Evolutionary conservation across 1,140 invertebrate species (phyloP).

Genomic region (Littorina saxatilis): DNA sequence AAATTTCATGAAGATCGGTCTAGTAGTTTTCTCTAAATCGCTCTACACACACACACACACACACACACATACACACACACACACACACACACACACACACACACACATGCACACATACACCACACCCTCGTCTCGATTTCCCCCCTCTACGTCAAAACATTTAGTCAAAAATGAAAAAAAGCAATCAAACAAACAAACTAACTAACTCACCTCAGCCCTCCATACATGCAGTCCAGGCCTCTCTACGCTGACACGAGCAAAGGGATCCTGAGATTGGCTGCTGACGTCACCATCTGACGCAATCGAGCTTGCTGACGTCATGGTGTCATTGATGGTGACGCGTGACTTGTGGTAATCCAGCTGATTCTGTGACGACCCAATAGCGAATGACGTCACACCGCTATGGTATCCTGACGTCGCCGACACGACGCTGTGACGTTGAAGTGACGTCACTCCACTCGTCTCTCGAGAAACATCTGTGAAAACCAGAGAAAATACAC

Average conservation of each 20-base stretch:
- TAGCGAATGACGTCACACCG: conserved; percentile 17
- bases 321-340: neutral
- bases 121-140: no score
- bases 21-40: neutral
- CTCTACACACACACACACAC: conserved; percentile 2
- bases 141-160: no score
- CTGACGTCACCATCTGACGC: conserved; percentile 13
- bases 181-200: no score
- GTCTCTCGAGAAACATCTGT: neutral
- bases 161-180: no score
- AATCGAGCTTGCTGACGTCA: conserved; percentile 20
- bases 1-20: no score
- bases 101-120: neutral
- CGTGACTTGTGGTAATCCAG: conserved; percentile 2
- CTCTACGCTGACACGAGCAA: conserved; percentile 16
- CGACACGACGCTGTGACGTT: conserved; percentile 19
- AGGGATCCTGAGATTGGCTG: neutral
- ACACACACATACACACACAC: conserved; percentile 24
- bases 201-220: conserved; percentile 12
- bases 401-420: conserved; percentile 20
- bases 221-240: conserved; percentile 2
- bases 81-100: conserved; percentile 18
- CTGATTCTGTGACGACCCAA: neutral
- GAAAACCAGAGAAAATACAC: neutral
- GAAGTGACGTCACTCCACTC: conserved; percentile 2